phyloP scores from a whole-genome alignment of 2,113 vertebrate species.

The Strix uralensis region DNA sequence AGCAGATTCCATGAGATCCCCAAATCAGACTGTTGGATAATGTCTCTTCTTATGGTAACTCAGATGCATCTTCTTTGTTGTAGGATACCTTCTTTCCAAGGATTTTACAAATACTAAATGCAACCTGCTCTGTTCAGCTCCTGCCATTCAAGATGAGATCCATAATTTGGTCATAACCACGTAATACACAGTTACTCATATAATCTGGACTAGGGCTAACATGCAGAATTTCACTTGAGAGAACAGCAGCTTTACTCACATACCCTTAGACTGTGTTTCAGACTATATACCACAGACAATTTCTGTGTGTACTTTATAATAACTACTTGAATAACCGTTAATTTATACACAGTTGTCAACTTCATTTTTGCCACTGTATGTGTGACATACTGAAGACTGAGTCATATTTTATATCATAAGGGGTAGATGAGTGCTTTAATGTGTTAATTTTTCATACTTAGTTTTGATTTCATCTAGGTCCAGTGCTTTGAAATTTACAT shows the following conservation, averaged over 20 bases:
- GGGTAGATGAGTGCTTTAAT: background rate
- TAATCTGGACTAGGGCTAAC: background rate
- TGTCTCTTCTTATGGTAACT: background rate
- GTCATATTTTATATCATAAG: background rate
- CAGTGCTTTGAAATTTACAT: background rate
- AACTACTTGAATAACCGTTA: background rate
- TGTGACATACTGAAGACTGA: background rate
- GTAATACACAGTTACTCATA: background rate
- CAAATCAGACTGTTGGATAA: background rate
- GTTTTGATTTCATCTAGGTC: background rate
- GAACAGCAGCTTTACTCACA: background rate
- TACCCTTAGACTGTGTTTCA: background rate
- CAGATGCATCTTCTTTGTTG: background rate
- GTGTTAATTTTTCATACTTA: background rate
- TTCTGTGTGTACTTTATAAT: background rate
- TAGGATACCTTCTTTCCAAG: background rate
- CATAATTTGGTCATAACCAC: background rate
- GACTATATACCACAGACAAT: background rate
- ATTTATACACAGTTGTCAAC: background rate
- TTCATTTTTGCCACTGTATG: background rate
- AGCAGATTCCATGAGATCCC: background rate
- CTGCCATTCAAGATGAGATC: background rate
- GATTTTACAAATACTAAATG: background rate
- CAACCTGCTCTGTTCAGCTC: background rate
- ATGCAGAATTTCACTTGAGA: background rate